phyloP scores from a whole-genome alignment of 2,888 invertebrate species.

The Cordilura impudica region DNA sequence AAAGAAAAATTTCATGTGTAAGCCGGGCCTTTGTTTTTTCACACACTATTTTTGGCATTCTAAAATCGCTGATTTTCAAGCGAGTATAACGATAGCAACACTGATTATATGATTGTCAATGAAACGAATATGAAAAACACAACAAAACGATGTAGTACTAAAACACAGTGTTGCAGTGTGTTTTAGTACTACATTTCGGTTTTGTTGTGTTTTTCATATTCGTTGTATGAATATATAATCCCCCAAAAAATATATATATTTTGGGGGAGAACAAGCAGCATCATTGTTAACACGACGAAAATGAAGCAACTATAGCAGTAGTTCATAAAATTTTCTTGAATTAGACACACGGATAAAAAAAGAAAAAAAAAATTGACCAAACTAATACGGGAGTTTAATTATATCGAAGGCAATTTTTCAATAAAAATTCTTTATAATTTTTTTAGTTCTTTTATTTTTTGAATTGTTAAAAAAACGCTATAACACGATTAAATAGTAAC shows the following conservation, averaged over 20 bases:
- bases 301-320: slow-evolving; percentile 20
- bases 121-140: too few species aligned
- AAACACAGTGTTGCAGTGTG: slow-evolving; percentile 20
- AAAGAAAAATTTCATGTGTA: too few species aligned
- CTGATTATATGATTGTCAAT: too few species aligned
- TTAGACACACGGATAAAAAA: slow-evolving; percentile 36
- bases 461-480: slow-evolving; percentile 30
- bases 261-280: background rate
- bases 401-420: slow-evolving; percentile 44
- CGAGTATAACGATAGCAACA: too few species aligned
- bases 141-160: slow-evolving; percentile 22
- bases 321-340: slow-evolving; percentile 58
- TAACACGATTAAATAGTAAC: slow-evolving; percentile 17
- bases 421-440: slow-evolving; percentile 57
- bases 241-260: background rate
- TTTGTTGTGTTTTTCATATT: slow-evolving; percentile 50
- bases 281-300: background rate
- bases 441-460: slow-evolving; percentile 57
- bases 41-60: too few species aligned
- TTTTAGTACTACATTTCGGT: background rate
- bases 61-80: too few species aligned
- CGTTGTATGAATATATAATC: slow-evolving; percentile 15
- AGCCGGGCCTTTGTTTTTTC: too few species aligned
- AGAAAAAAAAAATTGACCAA: background rate
- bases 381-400: slow-evolving; percentile 50